Conservation (phyloP, 2,113 vertebrate species). For the Corythornis vintsioides region DNA sequence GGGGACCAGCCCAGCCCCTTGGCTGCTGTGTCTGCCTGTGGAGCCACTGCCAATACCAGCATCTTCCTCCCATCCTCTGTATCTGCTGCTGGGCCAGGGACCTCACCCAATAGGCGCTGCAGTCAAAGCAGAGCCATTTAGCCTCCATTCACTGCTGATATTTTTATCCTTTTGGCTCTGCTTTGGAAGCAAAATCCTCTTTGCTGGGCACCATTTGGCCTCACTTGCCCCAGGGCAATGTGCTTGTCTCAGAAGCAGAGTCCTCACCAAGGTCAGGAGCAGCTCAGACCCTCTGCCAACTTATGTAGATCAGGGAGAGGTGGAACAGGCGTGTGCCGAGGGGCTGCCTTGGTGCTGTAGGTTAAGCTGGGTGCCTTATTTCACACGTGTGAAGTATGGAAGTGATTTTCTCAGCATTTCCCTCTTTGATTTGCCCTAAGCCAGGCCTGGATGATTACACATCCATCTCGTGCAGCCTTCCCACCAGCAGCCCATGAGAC, state of each 20-base stretch:
- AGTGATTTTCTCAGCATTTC: neutral
- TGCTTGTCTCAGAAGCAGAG: neutral
- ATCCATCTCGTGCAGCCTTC: neutral
- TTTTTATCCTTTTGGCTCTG: constrained; percentile 31
- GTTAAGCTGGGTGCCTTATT: neutral
- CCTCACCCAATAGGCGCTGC: neutral
- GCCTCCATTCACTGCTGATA: neutral
- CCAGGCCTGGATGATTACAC: neutral
- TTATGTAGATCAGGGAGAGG: neutral
- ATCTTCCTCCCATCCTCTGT: neutral
- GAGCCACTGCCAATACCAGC: neutral
- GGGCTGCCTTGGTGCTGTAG: neutral
- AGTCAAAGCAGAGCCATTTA: neutral
- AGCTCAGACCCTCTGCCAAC: neutral
- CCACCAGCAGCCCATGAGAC: neutral
- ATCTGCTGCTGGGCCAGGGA: neutral
- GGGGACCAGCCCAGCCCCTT: neutral
- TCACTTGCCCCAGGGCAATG: neutral
- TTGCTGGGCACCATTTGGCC: constrained; percentile 37
- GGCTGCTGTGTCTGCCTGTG: neutral
- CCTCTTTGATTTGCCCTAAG: neutral
- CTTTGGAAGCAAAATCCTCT: constrained; percentile 31
- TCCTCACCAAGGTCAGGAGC: constrained; percentile 6
- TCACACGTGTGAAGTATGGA: neutral
- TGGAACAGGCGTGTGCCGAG: fast-evolving